Conservation (phyloP, 2,113 vertebrate genomes). For the Zosterops hypoxanthus region DNA sequence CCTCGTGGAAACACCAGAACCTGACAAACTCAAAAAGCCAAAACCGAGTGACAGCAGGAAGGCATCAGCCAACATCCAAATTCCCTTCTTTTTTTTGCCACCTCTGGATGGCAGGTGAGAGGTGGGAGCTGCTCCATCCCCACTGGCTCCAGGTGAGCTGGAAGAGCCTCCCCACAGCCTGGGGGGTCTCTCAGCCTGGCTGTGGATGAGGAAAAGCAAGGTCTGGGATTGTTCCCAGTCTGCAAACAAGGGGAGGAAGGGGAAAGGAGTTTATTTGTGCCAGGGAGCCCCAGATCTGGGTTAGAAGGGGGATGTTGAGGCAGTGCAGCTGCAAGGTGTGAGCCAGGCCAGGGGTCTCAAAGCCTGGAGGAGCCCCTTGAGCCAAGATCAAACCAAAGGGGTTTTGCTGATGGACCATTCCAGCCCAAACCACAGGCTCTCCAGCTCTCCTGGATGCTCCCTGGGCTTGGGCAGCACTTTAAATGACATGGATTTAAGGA, state of each 20-base stretch:
- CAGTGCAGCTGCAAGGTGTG: not conserved
- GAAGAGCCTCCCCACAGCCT: not conserved
- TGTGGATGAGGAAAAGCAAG: not conserved
- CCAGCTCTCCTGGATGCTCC: not conserved
- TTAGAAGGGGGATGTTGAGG: not conserved
- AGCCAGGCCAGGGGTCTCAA: not conserved
- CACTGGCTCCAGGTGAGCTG: not conserved
- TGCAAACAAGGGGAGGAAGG: not conserved
- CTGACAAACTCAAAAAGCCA: not conserved
- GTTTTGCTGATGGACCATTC: not conserved
- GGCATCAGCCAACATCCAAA: not conserved
- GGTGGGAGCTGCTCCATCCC: not conserved
- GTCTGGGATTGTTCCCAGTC: not conserved
- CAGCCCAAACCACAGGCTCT: not conserved
- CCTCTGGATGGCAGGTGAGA: not conserved
- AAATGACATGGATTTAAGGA: not conserved
- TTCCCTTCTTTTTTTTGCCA: not conserved
- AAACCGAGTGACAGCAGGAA: not conserved
- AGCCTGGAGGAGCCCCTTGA: not conserved
- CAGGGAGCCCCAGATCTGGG: not conserved
- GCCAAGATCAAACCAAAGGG: not conserved
- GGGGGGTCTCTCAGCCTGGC: fast-evolving
- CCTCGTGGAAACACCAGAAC: not conserved
- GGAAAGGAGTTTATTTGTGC: not conserved
- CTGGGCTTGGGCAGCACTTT: not conserved